Percentiles rank a stretch among this genome's conserved stretches.
These are phyloP conservation scores for Glaucopsyche alexis DNA, from an alignment of 2,888 invertebrate species.

Conservation along the genomic window DNA sequence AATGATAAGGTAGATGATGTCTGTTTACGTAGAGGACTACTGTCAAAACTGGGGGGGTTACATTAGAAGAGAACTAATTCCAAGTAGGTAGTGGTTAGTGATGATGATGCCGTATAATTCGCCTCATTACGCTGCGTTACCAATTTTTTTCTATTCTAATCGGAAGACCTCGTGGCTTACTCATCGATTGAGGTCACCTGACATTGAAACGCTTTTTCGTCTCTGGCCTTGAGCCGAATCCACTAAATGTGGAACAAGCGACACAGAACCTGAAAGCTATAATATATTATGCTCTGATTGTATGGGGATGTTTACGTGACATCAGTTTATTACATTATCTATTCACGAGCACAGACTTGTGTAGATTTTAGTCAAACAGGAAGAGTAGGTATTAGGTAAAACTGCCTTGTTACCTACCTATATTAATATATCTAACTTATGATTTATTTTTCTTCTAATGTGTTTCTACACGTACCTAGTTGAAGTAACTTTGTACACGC, in stretches of 20 bases:
- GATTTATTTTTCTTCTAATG: neutral
- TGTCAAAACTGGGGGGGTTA: neutral
- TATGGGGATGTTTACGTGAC: neutral
- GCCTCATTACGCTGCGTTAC: slow-evolving; percentile 2
- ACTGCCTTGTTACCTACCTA: neutral
- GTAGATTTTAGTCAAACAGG: neutral
- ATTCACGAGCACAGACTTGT: neutral
- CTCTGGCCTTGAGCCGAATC: slow-evolving; percentile 26
- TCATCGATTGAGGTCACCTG: slow-evolving; percentile 29
- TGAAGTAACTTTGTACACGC: neutral
- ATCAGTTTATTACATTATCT: neutral
- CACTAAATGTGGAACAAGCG: slow-evolving; percentile 16
- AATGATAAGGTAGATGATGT: no score
- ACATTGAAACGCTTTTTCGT: slow-evolving; percentile 27
- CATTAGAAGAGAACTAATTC: neutral
- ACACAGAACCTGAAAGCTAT: slow-evolving; percentile 15
- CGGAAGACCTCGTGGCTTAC: slow-evolving; percentile 25
- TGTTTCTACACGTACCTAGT: neutral
- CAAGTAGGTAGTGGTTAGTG: neutral
- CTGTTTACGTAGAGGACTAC: no score
- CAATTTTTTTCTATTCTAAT: slow-evolving; percentile 21
- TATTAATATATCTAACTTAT: neutral
- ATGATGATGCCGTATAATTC: neutral
- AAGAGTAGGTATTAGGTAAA: neutral
- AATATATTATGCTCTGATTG: slow-evolving; percentile 19